These are phyloP conservation scores for Trichopoda pennipes DNA, from an alignment of 2,888 invertebrate genomes.

Conservation along the genomic window DNA sequence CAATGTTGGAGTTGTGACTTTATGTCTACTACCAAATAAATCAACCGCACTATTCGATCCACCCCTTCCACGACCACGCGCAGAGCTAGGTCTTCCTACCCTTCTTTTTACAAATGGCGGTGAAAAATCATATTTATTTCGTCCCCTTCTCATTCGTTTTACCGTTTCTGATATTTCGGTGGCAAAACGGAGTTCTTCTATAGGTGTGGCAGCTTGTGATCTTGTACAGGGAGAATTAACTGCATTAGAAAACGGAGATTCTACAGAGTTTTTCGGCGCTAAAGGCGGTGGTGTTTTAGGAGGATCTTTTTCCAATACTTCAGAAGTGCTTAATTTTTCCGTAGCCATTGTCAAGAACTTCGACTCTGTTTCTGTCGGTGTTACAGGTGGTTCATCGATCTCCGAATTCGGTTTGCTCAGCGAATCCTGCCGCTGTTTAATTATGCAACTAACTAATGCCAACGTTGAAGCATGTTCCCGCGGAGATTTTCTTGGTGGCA, in stretches of 20 bases:
- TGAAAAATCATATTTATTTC: constrained; percentile 77
- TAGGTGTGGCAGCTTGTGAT: constrained; percentile 75
- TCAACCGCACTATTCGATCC: constrained; percentile 38
- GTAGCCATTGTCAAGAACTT: constrained; percentile 32
- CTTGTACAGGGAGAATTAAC: constrained; percentile 71
- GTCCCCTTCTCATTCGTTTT: constrained; percentile 79
- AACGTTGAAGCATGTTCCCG: constrained; percentile 93
- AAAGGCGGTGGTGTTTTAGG: constrained; percentile 58
- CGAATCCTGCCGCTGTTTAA: constrained; percentile 81
- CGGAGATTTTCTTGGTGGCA: constrained; percentile 89
- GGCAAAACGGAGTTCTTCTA: constrained; percentile 78
- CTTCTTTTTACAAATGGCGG: constrained; percentile 71
- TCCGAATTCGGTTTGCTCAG: constrained; percentile 77
- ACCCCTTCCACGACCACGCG: constrained; percentile 57
- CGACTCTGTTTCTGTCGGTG: constrained; percentile 49
- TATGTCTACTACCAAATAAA: constrained; percentile 24
- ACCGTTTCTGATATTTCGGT: constrained; percentile 80
- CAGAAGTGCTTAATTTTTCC: constrained; percentile 42
- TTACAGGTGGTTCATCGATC: constrained; percentile 73
- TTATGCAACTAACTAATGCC: constrained; percentile 88
- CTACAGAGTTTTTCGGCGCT: constrained; percentile 14
- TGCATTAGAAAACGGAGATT: constrained; percentile 49
- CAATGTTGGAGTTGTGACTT: not conserved
- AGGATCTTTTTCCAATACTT: constrained; percentile 37
- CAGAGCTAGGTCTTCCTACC: constrained; percentile 53